Percentiles rank a stretch among this genome's conserved stretches.
Evolutionary conservation across 2,113 vertebrate genomes (phyloP).

Genomic region (Alectura lathami): DNA sequence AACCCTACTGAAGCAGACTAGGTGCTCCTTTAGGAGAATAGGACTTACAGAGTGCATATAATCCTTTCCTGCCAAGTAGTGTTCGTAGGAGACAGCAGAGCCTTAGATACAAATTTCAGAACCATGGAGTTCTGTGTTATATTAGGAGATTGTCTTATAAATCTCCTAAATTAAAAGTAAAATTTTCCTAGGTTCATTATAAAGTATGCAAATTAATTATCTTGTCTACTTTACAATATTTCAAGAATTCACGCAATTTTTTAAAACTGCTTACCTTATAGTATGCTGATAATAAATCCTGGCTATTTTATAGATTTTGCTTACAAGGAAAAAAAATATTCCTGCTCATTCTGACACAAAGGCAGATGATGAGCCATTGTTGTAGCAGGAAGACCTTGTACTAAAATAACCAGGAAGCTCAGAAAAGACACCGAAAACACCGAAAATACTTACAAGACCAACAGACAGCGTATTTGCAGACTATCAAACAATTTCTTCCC

Average conservation of each 20-base stretch:
- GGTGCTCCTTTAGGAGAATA: not conserved
- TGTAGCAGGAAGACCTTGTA: constrained; percentile 74
- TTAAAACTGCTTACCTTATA: not conserved
- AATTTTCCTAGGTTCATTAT: not conserved
- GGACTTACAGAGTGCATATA: not conserved
- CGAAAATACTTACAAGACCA: constrained; percentile 65
- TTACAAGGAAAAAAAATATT: constrained; percentile 52
- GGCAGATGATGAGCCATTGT: constrained; percentile 19
- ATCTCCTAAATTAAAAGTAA: too few relatives aligned
- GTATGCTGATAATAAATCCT: not conserved
- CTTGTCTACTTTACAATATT: not conserved
- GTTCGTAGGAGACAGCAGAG: not conserved
- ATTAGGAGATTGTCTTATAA: not conserved
- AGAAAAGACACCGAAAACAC: constrained; percentile 68
- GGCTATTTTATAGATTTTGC: not conserved
- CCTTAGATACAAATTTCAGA: not conserved
- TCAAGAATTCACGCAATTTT: not conserved
- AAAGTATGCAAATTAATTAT: not conserved
- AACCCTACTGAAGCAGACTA: not conserved
- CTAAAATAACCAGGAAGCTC: constrained; percentile 69
- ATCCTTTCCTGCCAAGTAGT: not conserved
- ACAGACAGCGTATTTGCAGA: constrained; percentile 35
- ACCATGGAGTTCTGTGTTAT: not conserved
- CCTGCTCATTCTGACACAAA: not conserved
- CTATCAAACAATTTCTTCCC: constrained; percentile 81